Evolutionary conservation across 2,113 vertebrate species (phyloP).

Genomic region (Sceloporus undulatus): DNA sequence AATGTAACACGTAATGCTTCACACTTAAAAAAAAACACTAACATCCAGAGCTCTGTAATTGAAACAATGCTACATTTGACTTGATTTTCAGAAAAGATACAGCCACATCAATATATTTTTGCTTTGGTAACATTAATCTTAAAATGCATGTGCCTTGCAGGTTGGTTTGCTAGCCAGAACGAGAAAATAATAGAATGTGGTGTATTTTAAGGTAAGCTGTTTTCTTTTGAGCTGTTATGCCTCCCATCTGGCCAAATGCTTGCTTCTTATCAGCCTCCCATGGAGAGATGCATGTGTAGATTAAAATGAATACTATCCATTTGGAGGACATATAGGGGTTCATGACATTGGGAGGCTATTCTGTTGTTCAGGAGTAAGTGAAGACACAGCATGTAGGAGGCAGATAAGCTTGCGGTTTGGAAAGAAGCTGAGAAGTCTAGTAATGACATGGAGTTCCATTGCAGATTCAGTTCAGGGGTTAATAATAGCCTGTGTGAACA

Average conservation of each 20-base stretch:
- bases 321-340: neutral
- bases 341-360: accelerated
- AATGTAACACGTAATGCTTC: no score
- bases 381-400: neutral
- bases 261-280: constrained; percentile 1
- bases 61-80: no score
- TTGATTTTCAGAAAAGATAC: neutral
- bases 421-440: accelerated
- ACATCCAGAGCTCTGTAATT: no score
- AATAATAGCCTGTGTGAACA: neutral
- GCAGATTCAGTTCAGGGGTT: neutral
- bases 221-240: neutral
- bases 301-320: neutral
- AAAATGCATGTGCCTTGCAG: neutral
- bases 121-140: neutral
- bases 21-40: no score
- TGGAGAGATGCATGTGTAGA: neutral
- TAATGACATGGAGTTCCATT: accelerated
- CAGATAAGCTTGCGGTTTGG: accelerated
- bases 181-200: neutral
- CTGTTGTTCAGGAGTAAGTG: neutral
- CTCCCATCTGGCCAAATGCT: neutral
- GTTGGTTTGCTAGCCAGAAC: neutral
- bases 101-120: neutral
- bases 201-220: neutral